phyloP scores from a whole-genome alignment of 2,888 invertebrate species.

The Andrena dorsata region DNA sequence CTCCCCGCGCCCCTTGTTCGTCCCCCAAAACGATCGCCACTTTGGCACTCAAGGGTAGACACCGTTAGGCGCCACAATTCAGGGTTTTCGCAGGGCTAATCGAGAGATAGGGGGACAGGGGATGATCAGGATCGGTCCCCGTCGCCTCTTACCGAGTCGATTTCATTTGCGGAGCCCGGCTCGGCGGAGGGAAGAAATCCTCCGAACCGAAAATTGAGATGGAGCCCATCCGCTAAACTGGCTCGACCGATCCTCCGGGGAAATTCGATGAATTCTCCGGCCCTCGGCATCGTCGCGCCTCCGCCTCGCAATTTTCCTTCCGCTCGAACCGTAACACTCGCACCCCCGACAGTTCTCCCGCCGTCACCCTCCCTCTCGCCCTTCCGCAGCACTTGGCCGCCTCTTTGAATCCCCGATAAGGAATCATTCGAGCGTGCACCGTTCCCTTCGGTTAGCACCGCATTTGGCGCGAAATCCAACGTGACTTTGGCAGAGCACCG shows the following conservation, averaged over 20 bases:
- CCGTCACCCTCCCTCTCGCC: too few species aligned
- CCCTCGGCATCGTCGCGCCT: constrained; percentile 17
- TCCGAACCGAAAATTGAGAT: constrained; percentile 52
- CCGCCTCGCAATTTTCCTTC: constrained; percentile 35
- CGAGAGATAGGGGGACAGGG: constrained; percentile 7
- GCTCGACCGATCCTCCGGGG: constrained; percentile 52
- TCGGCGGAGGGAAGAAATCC: constrained; percentile 28
- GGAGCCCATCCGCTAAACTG: constrained; percentile 54
- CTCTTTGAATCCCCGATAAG: constrained; percentile 41
- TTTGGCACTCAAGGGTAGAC: neutral
- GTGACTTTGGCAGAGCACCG: constrained; percentile 61
- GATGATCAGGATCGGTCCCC: constrained; percentile 3
- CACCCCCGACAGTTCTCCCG: neutral
- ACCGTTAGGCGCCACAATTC: neutral
- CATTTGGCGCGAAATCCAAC: constrained; percentile 71
- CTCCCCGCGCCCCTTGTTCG: neutral
- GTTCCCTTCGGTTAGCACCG: constrained; percentile 32
- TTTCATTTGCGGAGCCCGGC: constrained; percentile 30
- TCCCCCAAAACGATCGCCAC: neutral
- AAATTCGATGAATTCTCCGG: constrained; percentile 62
- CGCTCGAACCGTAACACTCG: neutral
- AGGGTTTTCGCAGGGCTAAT: constrained; percentile 2
- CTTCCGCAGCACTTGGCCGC: neutral
- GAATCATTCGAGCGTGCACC: constrained; percentile 48
- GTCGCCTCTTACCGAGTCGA: constrained; percentile 13